Evolutionary conservation across 2,113 vertebrate species (phyloP).

Genomic region (Tupaia tana): DNA sequence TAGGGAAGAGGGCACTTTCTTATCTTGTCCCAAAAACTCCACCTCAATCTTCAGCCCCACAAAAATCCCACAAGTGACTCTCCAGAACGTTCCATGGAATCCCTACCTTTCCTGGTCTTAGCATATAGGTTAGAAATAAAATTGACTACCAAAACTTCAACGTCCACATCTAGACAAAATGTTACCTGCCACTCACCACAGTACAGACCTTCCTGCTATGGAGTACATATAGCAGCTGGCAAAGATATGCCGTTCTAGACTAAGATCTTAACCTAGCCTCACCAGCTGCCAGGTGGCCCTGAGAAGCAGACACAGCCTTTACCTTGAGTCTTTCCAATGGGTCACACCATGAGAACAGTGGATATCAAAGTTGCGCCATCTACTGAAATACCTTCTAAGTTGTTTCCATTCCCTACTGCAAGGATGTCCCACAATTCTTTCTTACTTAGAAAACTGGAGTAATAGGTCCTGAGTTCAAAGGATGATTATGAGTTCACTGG

Average conservation of each 20-base stretch:
- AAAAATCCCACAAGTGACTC: neutral
- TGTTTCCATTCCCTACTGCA: neutral
- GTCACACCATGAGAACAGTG: neutral
- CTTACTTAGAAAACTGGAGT: neutral
- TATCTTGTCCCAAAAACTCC: neutral
- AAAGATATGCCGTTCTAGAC: neutral
- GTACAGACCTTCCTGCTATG: neutral
- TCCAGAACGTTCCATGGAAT: neutral
- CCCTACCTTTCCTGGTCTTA: neutral
- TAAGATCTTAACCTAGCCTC: neutral
- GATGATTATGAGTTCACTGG: neutral
- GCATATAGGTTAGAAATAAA: no score
- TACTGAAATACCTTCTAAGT: neutral
- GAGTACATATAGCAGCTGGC: neutral
- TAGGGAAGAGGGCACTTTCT: neutral
- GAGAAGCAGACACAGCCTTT: neutral
- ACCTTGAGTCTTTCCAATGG: neutral
- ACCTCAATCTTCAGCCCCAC: neutral
- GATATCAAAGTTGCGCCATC: neutral
- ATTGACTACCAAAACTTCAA: no score
- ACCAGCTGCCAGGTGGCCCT: neutral
- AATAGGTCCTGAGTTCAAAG: neutral
- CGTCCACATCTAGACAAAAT: no score
- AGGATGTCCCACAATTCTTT: neutral
- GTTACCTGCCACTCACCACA: neutral